phyloP scores from a whole-genome alignment of 2,888 invertebrate species.

The Metalampra italica region DNA sequence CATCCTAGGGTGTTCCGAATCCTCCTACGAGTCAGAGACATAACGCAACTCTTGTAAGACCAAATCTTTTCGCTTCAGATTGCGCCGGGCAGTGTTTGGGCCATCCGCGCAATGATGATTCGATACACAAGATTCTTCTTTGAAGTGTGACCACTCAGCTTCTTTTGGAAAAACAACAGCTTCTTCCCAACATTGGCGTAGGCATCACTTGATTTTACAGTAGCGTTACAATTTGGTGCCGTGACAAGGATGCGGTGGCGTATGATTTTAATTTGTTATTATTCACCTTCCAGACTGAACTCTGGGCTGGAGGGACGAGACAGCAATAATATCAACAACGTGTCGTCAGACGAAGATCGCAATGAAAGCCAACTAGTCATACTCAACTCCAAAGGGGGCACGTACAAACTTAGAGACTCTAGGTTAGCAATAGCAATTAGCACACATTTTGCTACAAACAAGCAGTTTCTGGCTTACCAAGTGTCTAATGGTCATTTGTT shows the following conservation, averaged over 20 bases:
- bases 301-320: conserved; percentile 74
- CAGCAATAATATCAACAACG: conserved; percentile 70
- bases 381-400: conserved; percentile 76
- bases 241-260: neutral
- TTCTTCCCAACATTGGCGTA: neutral
- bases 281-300: conserved; percentile 46
- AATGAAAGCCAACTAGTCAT: conserved; percentile 63
- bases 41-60: neutral
- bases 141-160: neutral
- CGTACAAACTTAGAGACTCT: conserved; percentile 86
- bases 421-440: no score
- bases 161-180: neutral
- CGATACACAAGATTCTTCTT: neutral
- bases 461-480: no score
- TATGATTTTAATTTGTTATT: no score
- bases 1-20: no score
- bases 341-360: conserved; percentile 66
- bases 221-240: neutral
- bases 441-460: neutral
- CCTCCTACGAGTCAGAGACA: no score
- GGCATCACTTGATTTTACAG: neutral
- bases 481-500: neutral
- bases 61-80: neutral
- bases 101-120: neutral
- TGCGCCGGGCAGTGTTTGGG: neutral